These are phyloP conservation scores for Lateolabrax maculatus DNA, from an alignment of 2,797 vertebrate genomes.

Conservation along the genomic window DNA sequence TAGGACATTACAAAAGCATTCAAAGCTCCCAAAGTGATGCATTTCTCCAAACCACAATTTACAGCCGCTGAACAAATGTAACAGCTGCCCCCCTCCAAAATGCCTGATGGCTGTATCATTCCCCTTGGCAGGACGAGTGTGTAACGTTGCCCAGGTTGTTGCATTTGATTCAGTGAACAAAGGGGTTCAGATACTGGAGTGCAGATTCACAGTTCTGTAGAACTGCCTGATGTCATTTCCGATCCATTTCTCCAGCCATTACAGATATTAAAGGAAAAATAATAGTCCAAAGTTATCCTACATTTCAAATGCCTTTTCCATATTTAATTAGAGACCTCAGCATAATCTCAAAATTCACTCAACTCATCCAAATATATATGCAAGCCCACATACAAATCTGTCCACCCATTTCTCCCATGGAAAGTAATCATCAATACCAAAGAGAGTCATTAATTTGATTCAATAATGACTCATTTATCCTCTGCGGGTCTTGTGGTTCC, in stretches of 20 bases:
- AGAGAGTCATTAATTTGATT: slow-evolving; percentile 59
- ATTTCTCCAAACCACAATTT: slow-evolving; percentile 77
- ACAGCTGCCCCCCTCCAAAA: slow-evolving; percentile 75
- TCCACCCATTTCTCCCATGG: slow-evolving; percentile 50
- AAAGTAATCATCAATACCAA: slow-evolving; percentile 50
- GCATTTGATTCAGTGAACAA: slow-evolving; percentile 59
- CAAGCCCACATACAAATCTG: slow-evolving; percentile 49
- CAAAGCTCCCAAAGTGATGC: slow-evolving; percentile 72
- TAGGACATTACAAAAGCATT: slow-evolving; percentile 79
- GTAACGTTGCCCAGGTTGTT: slow-evolving; percentile 69
- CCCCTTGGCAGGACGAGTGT: slow-evolving; percentile 53
- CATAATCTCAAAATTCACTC: slow-evolving; percentile 51
- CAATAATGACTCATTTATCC: slow-evolving; percentile 71
- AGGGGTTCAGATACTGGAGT: slow-evolving; percentile 22
- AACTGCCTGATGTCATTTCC: slow-evolving; percentile 43
- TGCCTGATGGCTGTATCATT: slow-evolving; percentile 74
- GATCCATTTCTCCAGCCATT: slow-evolving; percentile 39
- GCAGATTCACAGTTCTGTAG: slow-evolving; percentile 27
- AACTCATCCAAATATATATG: slow-evolving; percentile 42
- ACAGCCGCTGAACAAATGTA: slow-evolving; percentile 74
- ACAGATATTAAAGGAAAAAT: slow-evolving; percentile 27
- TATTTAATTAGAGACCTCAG: slow-evolving; percentile 44
- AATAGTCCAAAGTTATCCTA: slow-evolving; percentile 6
- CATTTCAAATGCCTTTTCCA: slow-evolving; percentile 33
- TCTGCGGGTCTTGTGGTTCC: slow-evolving; percentile 53